Percentiles rank a stretch among this genome's conserved stretches.
These are phyloP conservation scores for Hyperoplus lanceolatus DNA, from an alignment of 2,797 vertebrate genomes.

Conservation along the genomic window DNA sequence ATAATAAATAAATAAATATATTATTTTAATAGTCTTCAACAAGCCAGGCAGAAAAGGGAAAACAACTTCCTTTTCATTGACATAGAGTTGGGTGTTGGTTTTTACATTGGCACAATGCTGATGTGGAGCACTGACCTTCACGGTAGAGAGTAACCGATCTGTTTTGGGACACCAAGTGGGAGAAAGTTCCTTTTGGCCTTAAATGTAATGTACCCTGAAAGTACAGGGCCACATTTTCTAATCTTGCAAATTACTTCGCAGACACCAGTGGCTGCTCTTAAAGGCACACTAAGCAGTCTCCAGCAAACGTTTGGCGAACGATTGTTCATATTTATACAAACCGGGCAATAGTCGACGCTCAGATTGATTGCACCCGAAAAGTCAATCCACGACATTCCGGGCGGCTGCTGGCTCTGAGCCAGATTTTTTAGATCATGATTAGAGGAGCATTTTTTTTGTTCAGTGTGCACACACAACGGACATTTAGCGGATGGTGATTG, in stretches of 20 bases:
- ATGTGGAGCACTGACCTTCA: neutral
- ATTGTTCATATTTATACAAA: too few relatives aligned
- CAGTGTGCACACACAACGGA: too few relatives aligned
- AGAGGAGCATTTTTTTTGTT: too few relatives aligned
- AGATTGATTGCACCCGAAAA: too few relatives aligned
- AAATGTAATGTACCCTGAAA: slow-evolving; percentile 11
- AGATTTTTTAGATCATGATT: too few relatives aligned
- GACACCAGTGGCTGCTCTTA: neutral
- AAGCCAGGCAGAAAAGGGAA: neutral
- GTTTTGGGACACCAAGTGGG: neutral
- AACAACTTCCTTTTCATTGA: neutral
- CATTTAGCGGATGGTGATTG: too few relatives aligned
- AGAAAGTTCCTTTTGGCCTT: neutral
- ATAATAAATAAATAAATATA: neutral
- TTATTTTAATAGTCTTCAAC: neutral
- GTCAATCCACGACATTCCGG: too few relatives aligned
- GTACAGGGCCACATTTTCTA: neutral
- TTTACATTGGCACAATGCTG: neutral
- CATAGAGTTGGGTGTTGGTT: neutral
- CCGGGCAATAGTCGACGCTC: too few relatives aligned
- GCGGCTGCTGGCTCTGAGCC: too few relatives aligned
- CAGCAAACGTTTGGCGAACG: too few relatives aligned
- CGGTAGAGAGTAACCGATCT: neutral
- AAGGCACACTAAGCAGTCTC: too few relatives aligned
- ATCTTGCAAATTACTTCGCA: neutral